phyloP scores from a whole-genome alignment of 2,113 vertebrate genomes.

The Baryphthengus martii region DNA sequence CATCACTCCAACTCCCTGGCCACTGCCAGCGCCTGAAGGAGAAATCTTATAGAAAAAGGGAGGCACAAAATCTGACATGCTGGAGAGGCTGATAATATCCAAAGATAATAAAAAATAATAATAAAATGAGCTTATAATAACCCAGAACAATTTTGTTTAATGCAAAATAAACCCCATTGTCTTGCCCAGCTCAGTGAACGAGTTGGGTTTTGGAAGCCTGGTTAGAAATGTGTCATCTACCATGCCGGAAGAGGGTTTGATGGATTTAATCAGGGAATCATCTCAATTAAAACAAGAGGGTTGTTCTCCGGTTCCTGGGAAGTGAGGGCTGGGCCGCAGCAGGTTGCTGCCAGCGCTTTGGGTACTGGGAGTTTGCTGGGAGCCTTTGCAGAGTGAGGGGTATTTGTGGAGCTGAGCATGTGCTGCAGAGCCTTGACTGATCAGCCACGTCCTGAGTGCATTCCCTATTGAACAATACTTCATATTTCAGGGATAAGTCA shows the following conservation, averaged over 20 bases:
- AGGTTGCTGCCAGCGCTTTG: not conserved
- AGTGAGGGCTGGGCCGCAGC: not conserved
- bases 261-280: not conserved
- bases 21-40: not conserved
- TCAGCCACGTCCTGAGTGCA: not conserved
- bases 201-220: not conserved
- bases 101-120: not conserved
- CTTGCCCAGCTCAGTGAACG: not conserved
- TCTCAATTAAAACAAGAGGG: not conserved
- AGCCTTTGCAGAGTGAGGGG: not conserved
- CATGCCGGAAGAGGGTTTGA: not conserved
- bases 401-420: not conserved
- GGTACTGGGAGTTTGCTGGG: not conserved
- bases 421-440: not conserved
- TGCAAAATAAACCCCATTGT: not conserved
- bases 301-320: not conserved
- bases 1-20: not conserved
- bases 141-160: not conserved
- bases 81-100: not conserved
- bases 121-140: not conserved
- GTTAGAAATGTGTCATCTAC: not conserved
- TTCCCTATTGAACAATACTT: constrained; percentile 39
- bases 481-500: constrained; percentile 55
- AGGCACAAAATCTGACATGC: not conserved
- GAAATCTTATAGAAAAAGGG: not conserved